A percentile compares a stretch with the other conserved stretches of the same genome.
Evolutionary conservation across 2,888 invertebrate genomes (phyloP).

Genomic region (Lithophane semibrunnea): DNA sequence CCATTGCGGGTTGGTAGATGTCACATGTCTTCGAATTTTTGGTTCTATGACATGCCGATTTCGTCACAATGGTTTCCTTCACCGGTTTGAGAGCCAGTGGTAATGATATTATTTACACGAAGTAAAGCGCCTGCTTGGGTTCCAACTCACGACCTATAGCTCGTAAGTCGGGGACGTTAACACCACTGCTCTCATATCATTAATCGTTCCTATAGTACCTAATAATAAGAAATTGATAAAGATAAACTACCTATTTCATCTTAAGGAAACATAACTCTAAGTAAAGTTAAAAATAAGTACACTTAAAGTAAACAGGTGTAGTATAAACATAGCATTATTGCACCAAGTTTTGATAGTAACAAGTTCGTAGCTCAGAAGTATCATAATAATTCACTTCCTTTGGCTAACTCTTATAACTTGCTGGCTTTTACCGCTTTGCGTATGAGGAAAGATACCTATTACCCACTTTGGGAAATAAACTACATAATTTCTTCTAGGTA

Average conservation of each 20-base stretch:
- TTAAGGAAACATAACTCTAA: neutral
- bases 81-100: too few relatives aligned
- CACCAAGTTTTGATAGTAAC: slow-evolving; percentile 56
- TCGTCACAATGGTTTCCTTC: too few relatives aligned
- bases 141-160: too few relatives aligned
- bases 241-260: neutral
- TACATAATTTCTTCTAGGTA: neutral
- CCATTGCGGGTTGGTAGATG: too few relatives aligned
- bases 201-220: too few relatives aligned
- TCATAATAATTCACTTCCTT: slow-evolving; percentile 58
- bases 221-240: neutral
- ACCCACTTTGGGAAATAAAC: slow-evolving; percentile 22
- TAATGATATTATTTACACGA: too few relatives aligned
- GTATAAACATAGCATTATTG: slow-evolving; percentile 44
- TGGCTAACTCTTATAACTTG: slow-evolving; percentile 47
- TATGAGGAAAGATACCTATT: slow-evolving; percentile 15
- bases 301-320: slow-evolving; percentile 55
- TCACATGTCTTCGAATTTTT: too few relatives aligned
- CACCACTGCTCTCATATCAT: too few relatives aligned
- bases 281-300: slow-evolving; percentile 22
- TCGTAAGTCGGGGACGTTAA: too few relatives aligned
- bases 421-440: slow-evolving; percentile 42
- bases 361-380: slow-evolving; percentile 42
- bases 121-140: too few relatives aligned
- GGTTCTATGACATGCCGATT: too few relatives aligned